phyloP scores from a whole-genome alignment of 1,140 invertebrate genomes.

The Frieseomelitta varia region DNA sequence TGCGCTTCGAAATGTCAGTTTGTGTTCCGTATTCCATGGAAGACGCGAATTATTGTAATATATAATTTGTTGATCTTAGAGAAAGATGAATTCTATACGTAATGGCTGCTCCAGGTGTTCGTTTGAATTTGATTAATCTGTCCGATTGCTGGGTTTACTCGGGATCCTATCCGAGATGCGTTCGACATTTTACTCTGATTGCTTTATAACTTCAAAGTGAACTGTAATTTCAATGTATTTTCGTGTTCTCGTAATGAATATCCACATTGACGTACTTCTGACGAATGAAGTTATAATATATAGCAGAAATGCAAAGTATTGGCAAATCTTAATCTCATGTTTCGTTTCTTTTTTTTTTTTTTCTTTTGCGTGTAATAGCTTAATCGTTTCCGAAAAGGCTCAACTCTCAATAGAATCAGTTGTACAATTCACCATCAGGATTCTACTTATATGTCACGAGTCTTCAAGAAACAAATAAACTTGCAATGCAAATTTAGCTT shows the following conservation, averaged over 20 bases:
- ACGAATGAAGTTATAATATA: neutral
- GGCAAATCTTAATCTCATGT: neutral
- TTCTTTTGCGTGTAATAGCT: too few relatives aligned
- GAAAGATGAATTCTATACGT: neutral
- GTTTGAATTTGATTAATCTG: neutral
- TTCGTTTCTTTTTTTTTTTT: neutral
- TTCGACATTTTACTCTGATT: neutral
- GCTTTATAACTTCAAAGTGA: neutral
- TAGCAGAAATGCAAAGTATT: neutral
- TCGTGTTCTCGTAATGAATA: neutral
- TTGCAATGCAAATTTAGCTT: too few relatives aligned
- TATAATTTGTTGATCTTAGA: neutral
- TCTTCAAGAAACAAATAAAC: too few relatives aligned
- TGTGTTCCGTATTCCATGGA: neutral
- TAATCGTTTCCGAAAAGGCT: neutral
- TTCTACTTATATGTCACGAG: neutral
- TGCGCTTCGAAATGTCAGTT: neutral
- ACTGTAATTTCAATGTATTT: neutral
- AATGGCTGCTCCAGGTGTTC: neutral
- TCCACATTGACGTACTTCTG: neutral
- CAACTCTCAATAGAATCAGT: conserved; percentile 16
- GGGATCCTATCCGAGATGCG: conserved; percentile 46
- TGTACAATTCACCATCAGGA: neutral
- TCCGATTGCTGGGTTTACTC: conserved; percentile 26
- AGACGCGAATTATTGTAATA: conserved; percentile 1